Evolutionary conservation across 92 coral and sea anemone species (phyloP).

Genomic region (Zoanthus gigantus): DNA sequence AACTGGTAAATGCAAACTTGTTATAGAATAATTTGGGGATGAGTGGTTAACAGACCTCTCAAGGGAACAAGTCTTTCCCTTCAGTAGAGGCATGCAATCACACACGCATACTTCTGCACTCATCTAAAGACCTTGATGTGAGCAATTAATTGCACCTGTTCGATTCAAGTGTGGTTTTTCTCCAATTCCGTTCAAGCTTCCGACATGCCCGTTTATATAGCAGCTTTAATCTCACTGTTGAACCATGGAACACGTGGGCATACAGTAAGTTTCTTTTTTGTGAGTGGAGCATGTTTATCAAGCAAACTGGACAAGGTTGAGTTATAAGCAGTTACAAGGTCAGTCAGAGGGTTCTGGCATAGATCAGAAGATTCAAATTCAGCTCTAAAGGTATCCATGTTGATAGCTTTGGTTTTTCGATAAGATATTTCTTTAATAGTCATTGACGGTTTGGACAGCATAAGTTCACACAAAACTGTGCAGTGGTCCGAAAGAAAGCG

Average conservation of each 20-base stretch:
- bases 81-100: too few relatives aligned
- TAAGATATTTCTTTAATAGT: background rate
- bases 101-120: too few relatives aligned
- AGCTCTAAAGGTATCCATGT: too few relatives aligned
- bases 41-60: too few relatives aligned
- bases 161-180: background rate
- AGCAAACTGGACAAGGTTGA: background rate
- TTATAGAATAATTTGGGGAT: too few relatives aligned
- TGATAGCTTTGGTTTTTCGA: background rate
- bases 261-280: too few relatives aligned
- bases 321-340: background rate
- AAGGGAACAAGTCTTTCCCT: too few relatives aligned
- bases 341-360: background rate
- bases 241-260: too few relatives aligned
- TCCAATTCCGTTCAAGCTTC: background rate
- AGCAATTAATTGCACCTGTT: background rate
- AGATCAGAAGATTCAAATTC: background rate
- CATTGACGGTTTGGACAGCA: background rate
- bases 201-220: background rate
- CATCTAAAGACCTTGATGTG: too few relatives aligned
- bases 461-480: background rate
- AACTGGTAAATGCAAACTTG: too few relatives aligned
- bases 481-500: background rate
- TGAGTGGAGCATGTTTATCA: too few relatives aligned
- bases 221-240: too few relatives aligned